Evolutionary conservation across 2,797 vertebrate species (phyloP).

Genomic region (Crotalus adamanteus): DNA sequence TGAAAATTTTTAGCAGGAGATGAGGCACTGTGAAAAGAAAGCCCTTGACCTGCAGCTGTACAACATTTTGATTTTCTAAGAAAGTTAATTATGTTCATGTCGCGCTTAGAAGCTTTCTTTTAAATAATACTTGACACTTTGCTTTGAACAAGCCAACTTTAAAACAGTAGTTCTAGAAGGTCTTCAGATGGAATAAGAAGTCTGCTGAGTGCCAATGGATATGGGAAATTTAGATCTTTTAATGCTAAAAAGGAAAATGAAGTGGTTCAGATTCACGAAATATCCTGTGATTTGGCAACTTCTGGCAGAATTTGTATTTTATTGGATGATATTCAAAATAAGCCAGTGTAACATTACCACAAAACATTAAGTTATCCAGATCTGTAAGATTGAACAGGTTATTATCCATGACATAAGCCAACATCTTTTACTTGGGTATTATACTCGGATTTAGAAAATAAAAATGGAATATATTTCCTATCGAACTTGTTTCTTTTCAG

Average conservation of each 20-base stretch:
- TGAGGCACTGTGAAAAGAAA: background rate
- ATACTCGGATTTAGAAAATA: background rate
- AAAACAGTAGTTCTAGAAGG: background rate
- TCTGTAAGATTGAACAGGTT: background rate
- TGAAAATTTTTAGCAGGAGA: background rate
- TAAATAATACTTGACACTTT: background rate
- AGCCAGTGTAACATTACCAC: background rate
- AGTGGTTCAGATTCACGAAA: background rate
- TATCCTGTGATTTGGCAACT: background rate
- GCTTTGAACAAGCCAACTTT: background rate
- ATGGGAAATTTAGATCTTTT: background rate
- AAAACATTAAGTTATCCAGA: background rate
- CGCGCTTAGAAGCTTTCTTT: background rate
- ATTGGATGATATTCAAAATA: background rate
- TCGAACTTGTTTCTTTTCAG: conserved; percentile 68
- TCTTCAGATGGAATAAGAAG: background rate
- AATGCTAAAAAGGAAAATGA: background rate
- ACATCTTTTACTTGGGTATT: background rate
- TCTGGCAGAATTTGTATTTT: background rate
- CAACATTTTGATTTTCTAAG: background rate
- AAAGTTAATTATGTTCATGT: background rate
- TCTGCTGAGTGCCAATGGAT: background rate
- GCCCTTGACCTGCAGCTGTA: background rate
- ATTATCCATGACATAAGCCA: background rate
- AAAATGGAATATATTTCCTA: background rate